Percentiles rank a stretch among this genome's conserved stretches.
phyloP scores from a whole-genome alignment of 2,797 vertebrate species.

The Pantherophis alleghaniensis region DNA sequence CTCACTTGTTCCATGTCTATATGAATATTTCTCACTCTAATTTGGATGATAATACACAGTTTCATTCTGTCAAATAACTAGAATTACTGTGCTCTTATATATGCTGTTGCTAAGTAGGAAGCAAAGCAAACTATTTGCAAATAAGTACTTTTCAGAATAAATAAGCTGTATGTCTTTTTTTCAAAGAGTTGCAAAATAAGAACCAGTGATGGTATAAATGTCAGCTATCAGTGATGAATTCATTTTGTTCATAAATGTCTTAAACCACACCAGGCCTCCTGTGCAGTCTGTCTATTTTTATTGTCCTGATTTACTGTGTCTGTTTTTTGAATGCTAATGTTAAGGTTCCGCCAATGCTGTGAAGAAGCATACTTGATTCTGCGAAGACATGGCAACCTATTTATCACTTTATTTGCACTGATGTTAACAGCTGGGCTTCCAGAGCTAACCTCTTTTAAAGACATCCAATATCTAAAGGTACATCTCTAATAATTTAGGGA shows the following conservation, averaged over 20 bases:
- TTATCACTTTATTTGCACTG: slow-evolving; percentile 97
- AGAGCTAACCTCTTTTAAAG: slow-evolving; percentile 94
- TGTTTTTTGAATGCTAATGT: background rate
- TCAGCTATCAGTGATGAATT: background rate
- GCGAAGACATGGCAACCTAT: slow-evolving; percentile 92
- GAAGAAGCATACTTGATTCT: slow-evolving; percentile 94
- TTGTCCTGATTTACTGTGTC: background rate
- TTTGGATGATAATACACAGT: background rate
- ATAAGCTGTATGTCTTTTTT: background rate
- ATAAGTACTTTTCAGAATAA: background rate
- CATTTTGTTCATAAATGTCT: background rate
- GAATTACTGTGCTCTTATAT: background rate
- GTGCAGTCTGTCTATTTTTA: fast-evolving
- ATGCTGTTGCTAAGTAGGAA: background rate
- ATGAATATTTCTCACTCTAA: background rate
- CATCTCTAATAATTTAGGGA: slow-evolving; percentile 8
- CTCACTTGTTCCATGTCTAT: background rate
- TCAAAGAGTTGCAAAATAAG: background rate
- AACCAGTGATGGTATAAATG: background rate
- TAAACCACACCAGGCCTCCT: fast-evolving
- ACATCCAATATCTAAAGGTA: slow-evolving; percentile 99
- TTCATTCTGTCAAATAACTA: background rate
- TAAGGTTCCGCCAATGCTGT: slow-evolving; percentile 93
- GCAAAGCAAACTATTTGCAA: slow-evolving; percentile 1
- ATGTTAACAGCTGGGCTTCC: slow-evolving; percentile 97